These are phyloP conservation scores for Anolis apletophallus DNA, from an alignment of 2,797 vertebrate genomes.

Conservation along the genomic window DNA sequence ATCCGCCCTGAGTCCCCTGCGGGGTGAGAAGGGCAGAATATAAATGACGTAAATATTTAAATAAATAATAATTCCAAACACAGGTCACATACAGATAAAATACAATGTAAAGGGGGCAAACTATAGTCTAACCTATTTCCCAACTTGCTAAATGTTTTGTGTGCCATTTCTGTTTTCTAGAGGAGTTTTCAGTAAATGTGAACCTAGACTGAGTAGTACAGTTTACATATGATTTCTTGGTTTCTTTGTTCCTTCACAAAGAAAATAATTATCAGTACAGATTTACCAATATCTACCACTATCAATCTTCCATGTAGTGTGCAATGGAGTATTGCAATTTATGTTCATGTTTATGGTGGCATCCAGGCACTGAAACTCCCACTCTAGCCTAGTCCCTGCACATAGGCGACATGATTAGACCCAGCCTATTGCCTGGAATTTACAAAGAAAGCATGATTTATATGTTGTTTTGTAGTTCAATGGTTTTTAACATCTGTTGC, in stretches of 20 bases:
- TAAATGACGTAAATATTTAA: too few relatives aligned
- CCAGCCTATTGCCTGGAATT: background rate
- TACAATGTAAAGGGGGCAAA: too few relatives aligned
- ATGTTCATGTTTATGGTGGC: background rate
- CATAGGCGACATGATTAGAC: background rate
- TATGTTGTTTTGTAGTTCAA: background rate
- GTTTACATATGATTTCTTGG: too few relatives aligned
- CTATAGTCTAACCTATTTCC: too few relatives aligned
- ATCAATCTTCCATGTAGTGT: background rate
- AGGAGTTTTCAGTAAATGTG: background rate
- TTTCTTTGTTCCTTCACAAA: background rate
- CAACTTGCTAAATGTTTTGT: background rate
- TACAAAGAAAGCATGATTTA: background rate
- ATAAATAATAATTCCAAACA: background rate
- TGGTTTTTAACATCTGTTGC: background rate
- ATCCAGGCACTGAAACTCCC: background rate
- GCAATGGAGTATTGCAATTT: background rate
- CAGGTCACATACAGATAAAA: background rate
- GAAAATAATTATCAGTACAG: background rate
- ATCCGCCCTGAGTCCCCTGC: too few relatives aligned
- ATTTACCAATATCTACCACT: background rate
- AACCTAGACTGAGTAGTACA: background rate
- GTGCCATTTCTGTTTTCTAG: background rate
- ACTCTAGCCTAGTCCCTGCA: background rate
- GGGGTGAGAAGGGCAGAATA: too few relatives aligned